A percentile compares a stretch with the other conserved stretches of the same genome.
Evolutionary conservation across 2,113 vertebrate species (phyloP).

Genomic region (Microcebus lehilahytsara): DNA sequence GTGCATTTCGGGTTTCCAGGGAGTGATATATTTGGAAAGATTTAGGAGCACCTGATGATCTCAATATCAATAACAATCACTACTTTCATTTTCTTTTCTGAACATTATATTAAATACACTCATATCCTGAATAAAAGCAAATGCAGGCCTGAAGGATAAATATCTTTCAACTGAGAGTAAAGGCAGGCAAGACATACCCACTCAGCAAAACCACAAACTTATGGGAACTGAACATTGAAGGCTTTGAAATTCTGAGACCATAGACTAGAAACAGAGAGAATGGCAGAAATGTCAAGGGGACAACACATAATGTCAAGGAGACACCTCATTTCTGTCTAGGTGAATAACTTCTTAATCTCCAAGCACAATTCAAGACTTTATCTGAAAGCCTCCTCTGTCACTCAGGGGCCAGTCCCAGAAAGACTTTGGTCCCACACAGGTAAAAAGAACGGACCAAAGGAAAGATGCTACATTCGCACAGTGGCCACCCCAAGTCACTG

Average conservation of each 20-base stretch:
- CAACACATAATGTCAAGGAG: constrained; percentile 18
- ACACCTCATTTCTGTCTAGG: background rate
- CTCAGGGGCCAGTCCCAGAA: background rate
- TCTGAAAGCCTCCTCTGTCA: background rate
- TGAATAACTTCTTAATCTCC: constrained; percentile 31
- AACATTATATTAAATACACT: background rate
- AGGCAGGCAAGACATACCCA: background rate
- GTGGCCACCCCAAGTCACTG: background rate
- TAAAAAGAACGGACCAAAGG: background rate
- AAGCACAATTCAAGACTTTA: constrained; percentile 12
- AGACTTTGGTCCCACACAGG: background rate
- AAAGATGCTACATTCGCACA: background rate
- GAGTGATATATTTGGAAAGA: background rate
- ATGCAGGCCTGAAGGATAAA: background rate
- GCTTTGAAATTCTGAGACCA: constrained; percentile 22
- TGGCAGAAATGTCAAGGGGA: constrained; percentile 20
- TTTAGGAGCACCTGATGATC: background rate
- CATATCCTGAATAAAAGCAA: constrained; percentile 33
- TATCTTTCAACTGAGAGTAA: background rate
- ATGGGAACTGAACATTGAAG: background rate
- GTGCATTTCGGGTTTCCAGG: background rate
- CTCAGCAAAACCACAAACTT: background rate
- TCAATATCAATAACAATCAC: background rate
- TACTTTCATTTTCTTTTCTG: background rate
- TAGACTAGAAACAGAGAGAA: background rate